These are phyloP conservation scores for Myotis vivesi DNA, from an alignment of 2,797 vertebrate genomes.

Conservation along the genomic window DNA sequence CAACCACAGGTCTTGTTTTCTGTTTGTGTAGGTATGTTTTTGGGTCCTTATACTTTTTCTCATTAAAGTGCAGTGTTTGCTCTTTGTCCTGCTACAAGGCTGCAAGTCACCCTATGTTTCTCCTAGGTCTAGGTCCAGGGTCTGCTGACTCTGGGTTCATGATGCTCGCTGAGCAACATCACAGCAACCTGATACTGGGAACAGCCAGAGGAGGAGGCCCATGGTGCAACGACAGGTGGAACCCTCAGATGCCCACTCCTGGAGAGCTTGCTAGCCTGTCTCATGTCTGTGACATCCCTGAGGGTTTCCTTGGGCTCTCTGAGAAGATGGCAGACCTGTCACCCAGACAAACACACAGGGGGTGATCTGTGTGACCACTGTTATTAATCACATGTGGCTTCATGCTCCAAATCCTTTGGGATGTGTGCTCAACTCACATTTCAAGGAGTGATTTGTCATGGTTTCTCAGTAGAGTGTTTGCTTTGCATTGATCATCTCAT, in stretches of 20 bases:
- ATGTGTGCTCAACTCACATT: neutral
- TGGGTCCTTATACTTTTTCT: neutral
- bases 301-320: neutral
- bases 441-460: neutral
- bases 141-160: neutral
- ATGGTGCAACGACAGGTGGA: neutral
- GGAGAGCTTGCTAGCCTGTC: neutral
- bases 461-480: neutral
- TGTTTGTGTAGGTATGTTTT: neutral
- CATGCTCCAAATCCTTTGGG: neutral
- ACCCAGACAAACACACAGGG: neutral
- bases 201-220: neutral
- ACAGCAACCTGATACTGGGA: neutral
- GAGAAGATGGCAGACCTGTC: neutral
- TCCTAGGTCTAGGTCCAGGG: too few relatives aligned
- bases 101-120: neutral
- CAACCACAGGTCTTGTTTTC: neutral
- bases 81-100: neutral
- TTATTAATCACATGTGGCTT: neutral
- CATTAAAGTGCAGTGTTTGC: rapidly evolving
- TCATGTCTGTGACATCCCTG: neutral
- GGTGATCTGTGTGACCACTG: neutral
- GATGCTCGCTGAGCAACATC: neutral
- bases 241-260: neutral
- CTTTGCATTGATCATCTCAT: neutral